Base-by-base conservation (phyloP, 2,888 invertebrate species). In the Pemphredon lugubris region DNA sequence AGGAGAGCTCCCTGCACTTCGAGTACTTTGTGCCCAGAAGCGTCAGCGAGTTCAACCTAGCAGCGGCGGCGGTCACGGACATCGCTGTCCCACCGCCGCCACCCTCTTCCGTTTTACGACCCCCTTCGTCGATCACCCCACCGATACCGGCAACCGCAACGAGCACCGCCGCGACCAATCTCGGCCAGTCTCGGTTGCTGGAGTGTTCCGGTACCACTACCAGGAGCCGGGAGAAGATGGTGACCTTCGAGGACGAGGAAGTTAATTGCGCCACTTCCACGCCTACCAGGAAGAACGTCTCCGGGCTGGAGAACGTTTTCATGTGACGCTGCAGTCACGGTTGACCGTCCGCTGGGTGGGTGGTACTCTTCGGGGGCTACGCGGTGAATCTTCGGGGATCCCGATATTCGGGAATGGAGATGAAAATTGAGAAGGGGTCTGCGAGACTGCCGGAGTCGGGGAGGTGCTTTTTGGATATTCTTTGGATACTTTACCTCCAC, bases 1-100 rank as follows among this genome's bases (percentile, higher is more conserved):
- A 81, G 91, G 94, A 93, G 80, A 92, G 93, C 47, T 92, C 94
- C 73, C 91, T 84, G 23, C 86, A 86, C 58, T 88, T 95, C 64
- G 96, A 96, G 87, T 96, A 96, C 89, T 96, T 96, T 88, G 95
- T 96, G 72, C 96, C 96, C 70, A 92, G 96, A 65, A 95, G 95
- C 89, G 92, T 96, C 64, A 96, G 96, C 90, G 96, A 96, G 87
- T 96, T 96, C 85, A 95, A 96, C 87, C 89, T 96, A 63, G 92
- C 94, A 0, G 87, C 87, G 0, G 93, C 95, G 37, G 92, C 93
- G 6, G 91, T 92, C 51, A 93, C 93, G 83, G 90, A 92, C 59
- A 91, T 91, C 14, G 86, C 92, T 32, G 90, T 91, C 0, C 90
- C 91, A 3, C 90, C 91, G 1, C 88, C 91, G 0, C 90, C 91